A percentile compares a stretch with the other conserved stretches of the same genome.
These are phyloP conservation scores for Equus przewalskii DNA, from an alignment of 2,113 vertebrate species.

Conservation along the genomic window DNA sequence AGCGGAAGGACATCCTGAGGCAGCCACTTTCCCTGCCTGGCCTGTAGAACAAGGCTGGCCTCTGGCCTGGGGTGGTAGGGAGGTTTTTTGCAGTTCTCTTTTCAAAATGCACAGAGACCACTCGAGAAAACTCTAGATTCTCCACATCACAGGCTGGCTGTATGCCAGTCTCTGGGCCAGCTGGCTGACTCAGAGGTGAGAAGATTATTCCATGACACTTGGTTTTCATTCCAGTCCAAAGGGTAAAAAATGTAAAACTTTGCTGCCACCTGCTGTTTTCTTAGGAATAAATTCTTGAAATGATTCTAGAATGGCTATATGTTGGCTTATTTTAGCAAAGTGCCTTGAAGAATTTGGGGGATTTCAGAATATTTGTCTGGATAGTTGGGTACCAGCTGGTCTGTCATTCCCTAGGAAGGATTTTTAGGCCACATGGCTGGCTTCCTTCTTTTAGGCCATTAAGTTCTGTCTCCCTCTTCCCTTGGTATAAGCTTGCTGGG, in stretches of 20 bases:
- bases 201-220: slow-evolving; percentile 70
- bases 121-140: background rate
- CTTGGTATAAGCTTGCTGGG: background rate
- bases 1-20: background rate
- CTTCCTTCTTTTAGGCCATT: background rate
- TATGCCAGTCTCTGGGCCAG: background rate
- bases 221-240: slow-evolving; percentile 54
- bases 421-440: background rate
- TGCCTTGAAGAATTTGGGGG: slow-evolving; percentile 56
- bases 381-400: background rate
- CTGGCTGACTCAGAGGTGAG: slow-evolving; percentile 51
- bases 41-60: background rate
- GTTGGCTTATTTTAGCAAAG: slow-evolving; percentile 34
- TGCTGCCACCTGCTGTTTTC: slow-evolving; percentile 88
- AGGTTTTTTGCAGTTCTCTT: background rate
- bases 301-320: background rate
- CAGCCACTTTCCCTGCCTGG: background rate
- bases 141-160: slow-evolving; percentile 23
- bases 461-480: background rate
- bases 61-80: background rate
- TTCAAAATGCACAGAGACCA: background rate
- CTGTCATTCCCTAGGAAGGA: slow-evolving; percentile 19
- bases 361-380: slow-evolving; percentile 17
- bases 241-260: slow-evolving; percentile 82
- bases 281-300: slow-evolving; percentile 74